Base-by-base conservation (phyloP, 2,113 vertebrate species). In the Myocastor coypus region DNA sequence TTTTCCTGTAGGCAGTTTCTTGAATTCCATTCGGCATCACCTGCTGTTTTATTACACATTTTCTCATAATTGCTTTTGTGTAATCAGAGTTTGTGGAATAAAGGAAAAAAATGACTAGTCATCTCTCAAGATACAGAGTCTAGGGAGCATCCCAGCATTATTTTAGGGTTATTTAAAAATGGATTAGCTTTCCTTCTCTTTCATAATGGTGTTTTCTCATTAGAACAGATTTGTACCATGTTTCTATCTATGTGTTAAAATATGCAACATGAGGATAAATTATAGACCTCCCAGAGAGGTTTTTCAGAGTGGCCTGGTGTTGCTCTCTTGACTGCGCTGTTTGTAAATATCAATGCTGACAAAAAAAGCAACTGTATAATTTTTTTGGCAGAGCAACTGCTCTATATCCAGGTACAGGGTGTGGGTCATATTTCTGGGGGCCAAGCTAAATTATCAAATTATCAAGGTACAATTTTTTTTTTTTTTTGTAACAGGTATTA, bases 121-220 rank as follows among this genome's bases (percentile, higher is more conserved):
- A 32, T 97, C 97, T 97, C 96, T 97, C 91, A 93, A 97, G 97
- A 96, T 97, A 95, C 2, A 26, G 75, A 97, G 97, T 75, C 87
- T 87, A 94, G 91, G 87, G 94, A 97, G 86, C 92, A 97, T 97
- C 83, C 82, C 94, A 95, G 95, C 85, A 95, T 98, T 98, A 91
- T 97, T 98, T 97, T 42, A 97, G 90, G 95, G 98, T 98, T 98
- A 96, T 97, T 98, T 97, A 97, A 98, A 98, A 98, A 94, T 98
- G 81, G 97, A 98, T 98, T 97, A 98, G 96, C 93, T 80, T 98
- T 96, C 95, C 92, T 98, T 97, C 93, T 94, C 98, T 98, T 13
- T 98, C 95, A 83, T 98, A 98, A 89, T 84, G 96, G 96, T 97
- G 85, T 96, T 94, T 98, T 82, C 96, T 98, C 97, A 98, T 98